Evolutionary conservation across 1,140 invertebrate genomes (phyloP).

Genomic region (Cataglyphis hispanica): DNA sequence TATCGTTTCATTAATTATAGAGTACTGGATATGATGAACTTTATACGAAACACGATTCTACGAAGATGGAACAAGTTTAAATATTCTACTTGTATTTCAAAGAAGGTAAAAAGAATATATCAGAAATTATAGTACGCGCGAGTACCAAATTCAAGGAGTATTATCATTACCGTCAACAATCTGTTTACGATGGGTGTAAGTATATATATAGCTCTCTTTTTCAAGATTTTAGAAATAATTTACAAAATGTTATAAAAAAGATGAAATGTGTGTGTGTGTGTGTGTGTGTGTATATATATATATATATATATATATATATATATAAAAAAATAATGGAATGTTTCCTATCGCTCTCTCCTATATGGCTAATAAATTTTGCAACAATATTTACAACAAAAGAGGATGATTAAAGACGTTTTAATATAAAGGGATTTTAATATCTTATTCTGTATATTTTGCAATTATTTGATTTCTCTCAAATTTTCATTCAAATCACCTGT

Average conservation of each 20-base stretch:
- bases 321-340: constrained; percentile 63
- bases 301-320: neutral
- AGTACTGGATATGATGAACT: constrained; percentile 74
- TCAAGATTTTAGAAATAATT: constrained; percentile 54
- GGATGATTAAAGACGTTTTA: constrained; percentile 25
- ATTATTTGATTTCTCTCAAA: constrained; percentile 34
- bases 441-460: constrained; percentile 25
- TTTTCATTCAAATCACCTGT: constrained; percentile 20
- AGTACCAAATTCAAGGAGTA: constrained; percentile 68
- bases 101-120: constrained; percentile 60
- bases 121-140: constrained; percentile 36
- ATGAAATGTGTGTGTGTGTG: constrained; percentile 52
- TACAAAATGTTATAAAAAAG: constrained; percentile 59
- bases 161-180: constrained; percentile 55
- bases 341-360: constrained; percentile 21
- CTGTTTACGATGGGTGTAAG: constrained; percentile 49
- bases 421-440: neutral
- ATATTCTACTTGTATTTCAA: constrained; percentile 81
- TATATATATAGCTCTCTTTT: constrained; percentile 47
- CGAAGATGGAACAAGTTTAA: constrained; percentile 75
- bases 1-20: constrained; percentile 73
- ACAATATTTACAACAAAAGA: constrained; percentile 51
- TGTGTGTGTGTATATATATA: constrained; percentile 30
- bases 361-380: constrained; percentile 41
- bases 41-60: constrained; percentile 78